phyloP scores from a whole-genome alignment of 1,140 invertebrate genomes.

The Rhopalosiphum padi region DNA sequence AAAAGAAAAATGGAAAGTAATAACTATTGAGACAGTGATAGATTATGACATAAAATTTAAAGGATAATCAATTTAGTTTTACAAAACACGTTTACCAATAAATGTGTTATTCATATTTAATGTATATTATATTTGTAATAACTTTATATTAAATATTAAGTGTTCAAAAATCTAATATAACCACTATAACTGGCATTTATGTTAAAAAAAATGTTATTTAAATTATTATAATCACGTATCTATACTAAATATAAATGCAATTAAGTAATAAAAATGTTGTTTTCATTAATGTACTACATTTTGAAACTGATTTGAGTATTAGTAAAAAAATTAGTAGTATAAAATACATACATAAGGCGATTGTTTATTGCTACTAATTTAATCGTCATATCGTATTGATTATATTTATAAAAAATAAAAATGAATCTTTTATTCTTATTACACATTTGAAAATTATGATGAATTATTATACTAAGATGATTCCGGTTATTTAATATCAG shows the following conservation, averaged over 20 bases:
- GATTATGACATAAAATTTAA: conserved; percentile 1
- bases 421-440: not conserved
- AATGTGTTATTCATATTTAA: not conserved
- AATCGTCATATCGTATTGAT: not conserved
- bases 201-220: not conserved
- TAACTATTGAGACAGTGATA: conserved; percentile 16
- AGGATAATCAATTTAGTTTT: not conserved
- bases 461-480: not conserved
- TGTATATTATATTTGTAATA: not conserved
- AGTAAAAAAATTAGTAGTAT: not conserved
- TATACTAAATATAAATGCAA: not conserved
- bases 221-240: not conserved
- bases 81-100: not conserved
- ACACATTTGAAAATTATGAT: not conserved
- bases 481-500: not conserved
- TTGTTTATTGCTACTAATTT: not conserved
- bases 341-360: not conserved
- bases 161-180: not conserved
- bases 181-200: not conserved
- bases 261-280: not conserved
- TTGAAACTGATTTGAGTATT: not conserved
- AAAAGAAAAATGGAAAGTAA: not conserved
- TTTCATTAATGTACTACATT: not conserved
- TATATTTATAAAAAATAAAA: not conserved
- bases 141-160: not conserved